A percentile compares a stretch with the other conserved stretches of the same genome.
Conservation (phyloP, 2,113 vertebrate genomes). For the Morone chrysops region DNA sequence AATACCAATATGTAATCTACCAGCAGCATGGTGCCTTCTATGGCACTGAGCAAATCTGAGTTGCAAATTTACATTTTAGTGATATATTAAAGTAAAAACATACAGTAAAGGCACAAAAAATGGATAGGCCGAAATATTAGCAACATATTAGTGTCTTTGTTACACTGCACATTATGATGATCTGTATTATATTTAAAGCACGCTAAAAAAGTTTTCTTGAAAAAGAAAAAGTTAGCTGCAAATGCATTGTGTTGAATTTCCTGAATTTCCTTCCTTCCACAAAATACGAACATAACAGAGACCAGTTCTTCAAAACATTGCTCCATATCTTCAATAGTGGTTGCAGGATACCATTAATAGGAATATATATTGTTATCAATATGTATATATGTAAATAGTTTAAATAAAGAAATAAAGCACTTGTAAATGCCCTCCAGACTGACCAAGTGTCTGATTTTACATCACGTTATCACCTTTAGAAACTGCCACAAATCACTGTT, state of each 20-base stretch:
- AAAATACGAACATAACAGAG: neutral
- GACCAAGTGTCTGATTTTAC: too few relatives aligned
- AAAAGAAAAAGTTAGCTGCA: neutral
- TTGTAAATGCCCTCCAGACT: too few relatives aligned
- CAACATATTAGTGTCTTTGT: neutral
- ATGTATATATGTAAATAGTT: neutral
- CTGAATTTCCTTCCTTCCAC: neutral
- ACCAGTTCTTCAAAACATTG: neutral
- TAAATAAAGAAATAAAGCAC: too few relatives aligned
- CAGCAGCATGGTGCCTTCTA: slow-evolving; percentile 1
- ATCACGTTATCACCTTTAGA: neutral
- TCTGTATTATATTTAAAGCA: neutral
- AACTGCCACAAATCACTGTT: neutral
- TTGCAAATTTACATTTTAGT: neutral
- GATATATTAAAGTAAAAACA: neutral
- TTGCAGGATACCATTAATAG: neutral
- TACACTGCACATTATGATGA: neutral
- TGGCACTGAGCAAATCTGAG: slow-evolving; percentile 7
- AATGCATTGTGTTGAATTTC: neutral
- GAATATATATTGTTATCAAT: neutral
- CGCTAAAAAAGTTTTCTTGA: neutral
- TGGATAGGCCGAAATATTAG: neutral
- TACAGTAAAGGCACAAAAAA: neutral
- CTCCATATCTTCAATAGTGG: neutral
- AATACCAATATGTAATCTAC: slow-evolving; percentile 18